phyloP scores from a whole-genome alignment of 1,140 invertebrate species.

The Formica exsecta region DNA sequence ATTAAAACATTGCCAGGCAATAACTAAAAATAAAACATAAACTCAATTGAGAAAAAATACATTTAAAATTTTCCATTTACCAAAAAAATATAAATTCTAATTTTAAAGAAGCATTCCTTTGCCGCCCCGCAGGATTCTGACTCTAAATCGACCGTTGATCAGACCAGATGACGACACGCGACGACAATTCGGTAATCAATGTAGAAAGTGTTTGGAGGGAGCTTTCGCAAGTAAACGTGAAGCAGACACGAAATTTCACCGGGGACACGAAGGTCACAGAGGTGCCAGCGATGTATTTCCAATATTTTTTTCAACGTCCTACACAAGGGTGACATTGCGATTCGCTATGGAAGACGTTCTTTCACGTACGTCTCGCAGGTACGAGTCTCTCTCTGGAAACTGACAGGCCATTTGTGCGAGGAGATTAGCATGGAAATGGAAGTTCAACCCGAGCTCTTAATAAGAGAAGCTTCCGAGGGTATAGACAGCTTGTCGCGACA shows the following conservation, averaged over 20 bases:
- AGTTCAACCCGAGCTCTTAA: slow-evolving; percentile 28
- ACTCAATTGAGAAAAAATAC: too few species aligned
- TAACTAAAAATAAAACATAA: too few species aligned
- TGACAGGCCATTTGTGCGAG: slow-evolving; percentile 53
- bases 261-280: slow-evolving; percentile 2
- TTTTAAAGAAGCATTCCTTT: background rate
- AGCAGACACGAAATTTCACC: slow-evolving; percentile 53
- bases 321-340: background rate
- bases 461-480: slow-evolving; percentile 18
- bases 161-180: slow-evolving; percentile 53
- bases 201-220: slow-evolving; percentile 45
- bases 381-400: slow-evolving; percentile 30
- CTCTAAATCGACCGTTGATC: background rate
- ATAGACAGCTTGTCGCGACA: slow-evolving; percentile 26
- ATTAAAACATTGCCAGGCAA: too few species aligned
- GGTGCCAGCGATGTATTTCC: slow-evolving; percentile 30
- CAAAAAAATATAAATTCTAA: background rate
- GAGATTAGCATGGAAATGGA: slow-evolving; percentile 62
- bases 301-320: slow-evolving; percentile 38
- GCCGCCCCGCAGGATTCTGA: background rate
- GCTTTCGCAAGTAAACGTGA: slow-evolving; percentile 56
- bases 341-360: slow-evolving; percentile 16
- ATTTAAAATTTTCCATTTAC: too few species aligned
- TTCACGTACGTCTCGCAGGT: slow-evolving; percentile 28
- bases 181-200: slow-evolving; percentile 41